These are phyloP conservation scores for Reinhardtius hippoglossoides DNA, from an alignment of 2,113 vertebrate species.

Conservation along the genomic window DNA sequence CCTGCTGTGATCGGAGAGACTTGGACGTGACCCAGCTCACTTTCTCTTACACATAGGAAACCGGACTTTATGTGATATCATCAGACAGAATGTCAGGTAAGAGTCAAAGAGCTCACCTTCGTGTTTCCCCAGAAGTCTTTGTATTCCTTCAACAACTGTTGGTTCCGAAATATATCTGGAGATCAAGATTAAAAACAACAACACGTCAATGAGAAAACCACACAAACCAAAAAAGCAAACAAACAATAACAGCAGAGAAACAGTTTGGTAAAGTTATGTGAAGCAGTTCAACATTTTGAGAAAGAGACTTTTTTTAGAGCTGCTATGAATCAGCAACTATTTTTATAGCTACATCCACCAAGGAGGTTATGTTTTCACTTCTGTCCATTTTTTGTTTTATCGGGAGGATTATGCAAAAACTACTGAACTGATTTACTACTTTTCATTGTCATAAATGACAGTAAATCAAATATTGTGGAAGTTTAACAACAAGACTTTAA, in stretches of 20 bases:
- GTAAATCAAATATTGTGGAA: no score
- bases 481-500: no score
- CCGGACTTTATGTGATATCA: not conserved
- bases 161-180: constrained; percentile 93
- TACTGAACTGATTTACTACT: no score
- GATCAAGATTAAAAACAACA: not conserved
- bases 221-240: not conserved
- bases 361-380: no score
- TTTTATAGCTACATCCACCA: no score
- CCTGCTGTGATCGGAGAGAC: not conserved
- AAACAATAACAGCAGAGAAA: not conserved
- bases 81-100: not conserved
- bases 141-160: constrained; percentile 94
- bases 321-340: no score
- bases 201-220: not conserved
- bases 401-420: no score
- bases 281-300: not conserved
- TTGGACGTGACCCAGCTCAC: not conserved
- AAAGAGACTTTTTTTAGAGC: no score
- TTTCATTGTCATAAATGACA: no score
- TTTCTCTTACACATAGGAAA: not conserved
- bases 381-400: no score
- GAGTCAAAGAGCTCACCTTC: constrained; percentile 85
- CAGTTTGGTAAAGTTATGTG: not conserved
- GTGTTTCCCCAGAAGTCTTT: constrained; percentile 97